Evolutionary conservation across 2,888 invertebrate genomes (phyloP).

Genomic region (Drosophila imparisetae): DNA sequence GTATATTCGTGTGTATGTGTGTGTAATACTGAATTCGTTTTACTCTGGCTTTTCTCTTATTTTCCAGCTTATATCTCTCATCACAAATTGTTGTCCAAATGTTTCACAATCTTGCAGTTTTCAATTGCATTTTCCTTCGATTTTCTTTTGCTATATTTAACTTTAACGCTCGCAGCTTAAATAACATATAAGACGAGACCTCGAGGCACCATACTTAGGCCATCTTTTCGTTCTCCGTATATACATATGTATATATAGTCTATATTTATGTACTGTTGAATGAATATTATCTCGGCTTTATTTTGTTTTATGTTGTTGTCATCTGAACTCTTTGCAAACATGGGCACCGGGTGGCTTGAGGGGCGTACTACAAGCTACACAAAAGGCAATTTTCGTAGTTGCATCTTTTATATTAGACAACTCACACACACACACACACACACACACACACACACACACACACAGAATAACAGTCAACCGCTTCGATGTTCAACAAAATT

Average conservation of each 20-base stretch:
- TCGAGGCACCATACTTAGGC: conserved; percentile 27
- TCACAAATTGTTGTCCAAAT: conserved; percentile 27
- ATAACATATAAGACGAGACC: conserved; percentile 6
- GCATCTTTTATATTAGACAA: conserved; percentile 66
- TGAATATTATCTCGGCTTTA: conserved; percentile 34
- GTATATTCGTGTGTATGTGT: background rate
- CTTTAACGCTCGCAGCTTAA: conserved; percentile 34
- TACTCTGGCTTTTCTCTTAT: background rate
- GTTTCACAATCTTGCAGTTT: conserved; percentile 24
- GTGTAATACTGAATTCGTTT: conserved; percentile 19
- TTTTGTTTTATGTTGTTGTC: conserved; percentile 44
- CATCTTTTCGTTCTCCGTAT: conserved; percentile 3
- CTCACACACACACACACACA: conserved; percentile 29
- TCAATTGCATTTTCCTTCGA: conserved; percentile 61
- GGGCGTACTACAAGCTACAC: conserved; percentile 21
- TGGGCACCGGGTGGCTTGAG: background rate
- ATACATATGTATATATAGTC: background rate
- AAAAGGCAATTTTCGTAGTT: conserved; percentile 70
- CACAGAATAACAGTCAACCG: conserved; percentile 37
- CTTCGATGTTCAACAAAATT: conserved; percentile 74
- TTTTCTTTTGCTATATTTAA: conserved; percentile 44
- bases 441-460: conserved; percentile 18
- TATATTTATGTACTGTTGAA: conserved; percentile 15
- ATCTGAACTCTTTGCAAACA: conserved; percentile 26
- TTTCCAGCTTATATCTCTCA: conserved; percentile 10